Percentiles rank a stretch among this genome's conserved stretches.
Conservation (phyloP, 2,113 vertebrate species). For the Naja naja region DNA sequence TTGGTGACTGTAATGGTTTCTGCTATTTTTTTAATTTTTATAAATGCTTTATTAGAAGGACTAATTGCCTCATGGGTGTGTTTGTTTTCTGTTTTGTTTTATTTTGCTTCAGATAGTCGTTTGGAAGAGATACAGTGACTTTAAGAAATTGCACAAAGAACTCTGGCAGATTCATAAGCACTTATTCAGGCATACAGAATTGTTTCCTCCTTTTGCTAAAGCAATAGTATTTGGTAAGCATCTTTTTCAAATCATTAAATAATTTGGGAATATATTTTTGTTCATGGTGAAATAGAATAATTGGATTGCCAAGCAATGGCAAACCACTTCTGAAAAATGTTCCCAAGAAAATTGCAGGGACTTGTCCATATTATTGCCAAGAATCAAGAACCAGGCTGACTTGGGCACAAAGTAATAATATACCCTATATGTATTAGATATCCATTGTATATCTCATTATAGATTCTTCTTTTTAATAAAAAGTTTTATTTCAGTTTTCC, state of each 20-base stretch:
- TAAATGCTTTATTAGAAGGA: background rate
- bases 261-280: slow-evolving; percentile 16
- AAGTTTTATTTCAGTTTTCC: no score
- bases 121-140: slow-evolving; percentile 98
- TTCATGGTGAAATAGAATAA: background rate
- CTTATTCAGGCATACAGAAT: slow-evolving; percentile 86
- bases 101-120: slow-evolving; percentile 82
- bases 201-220: slow-evolving; percentile 96
- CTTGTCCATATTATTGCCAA: background rate
- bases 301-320: background rate
- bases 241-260: slow-evolving; percentile 42
- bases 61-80: slow-evolving; percentile 40
- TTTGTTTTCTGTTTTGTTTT: slow-evolving; percentile 49
- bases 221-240: slow-evolving; percentile 95
- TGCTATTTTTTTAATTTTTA: background rate
- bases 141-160: slow-evolving; percentile 94
- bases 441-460: background rate
- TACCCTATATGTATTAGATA: background rate
- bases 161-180: slow-evolving; percentile 94
- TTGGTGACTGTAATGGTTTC: slow-evolving; percentile 2
- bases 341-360: background rate
- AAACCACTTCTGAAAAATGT: background rate
- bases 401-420: background rate
- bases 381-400: background rate
- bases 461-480: no score